A percentile compares a stretch with the other conserved stretches of the same genome.
Evolutionary conservation across 2,113 vertebrate species (phyloP).

Genomic region (Vicugna pacos): DNA sequence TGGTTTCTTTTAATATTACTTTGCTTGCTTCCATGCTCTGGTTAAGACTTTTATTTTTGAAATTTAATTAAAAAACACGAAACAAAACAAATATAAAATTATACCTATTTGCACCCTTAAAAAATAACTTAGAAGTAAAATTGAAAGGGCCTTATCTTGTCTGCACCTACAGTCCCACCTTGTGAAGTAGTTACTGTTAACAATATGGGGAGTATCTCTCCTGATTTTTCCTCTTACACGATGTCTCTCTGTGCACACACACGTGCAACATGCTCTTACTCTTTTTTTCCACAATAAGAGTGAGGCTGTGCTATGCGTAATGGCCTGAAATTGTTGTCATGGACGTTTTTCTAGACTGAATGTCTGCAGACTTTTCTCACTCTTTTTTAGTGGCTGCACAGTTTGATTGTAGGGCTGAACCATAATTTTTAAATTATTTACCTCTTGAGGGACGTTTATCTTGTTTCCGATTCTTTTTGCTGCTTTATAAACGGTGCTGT

Average conservation of each 20-base stretch:
- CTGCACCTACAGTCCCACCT: neutral
- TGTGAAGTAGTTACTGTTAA: neutral
- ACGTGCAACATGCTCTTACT: neutral
- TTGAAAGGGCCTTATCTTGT: neutral
- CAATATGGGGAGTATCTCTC: neutral
- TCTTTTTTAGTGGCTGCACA: neutral
- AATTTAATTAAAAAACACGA: neutral
- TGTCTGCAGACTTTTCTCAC: neutral
- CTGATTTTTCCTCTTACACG: too few relatives aligned
- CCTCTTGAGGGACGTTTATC: neutral
- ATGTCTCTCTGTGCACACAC: neutral
- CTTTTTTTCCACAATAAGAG: too few relatives aligned
- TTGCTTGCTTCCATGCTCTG: neutral
- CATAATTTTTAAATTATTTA: neutral
- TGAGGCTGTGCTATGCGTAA: neutral
- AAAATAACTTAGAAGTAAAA: neutral
- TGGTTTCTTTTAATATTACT: neutral
- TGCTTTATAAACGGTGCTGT: neutral
- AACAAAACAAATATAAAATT: neutral
- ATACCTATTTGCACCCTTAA: neutral
- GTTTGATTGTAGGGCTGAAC: neutral
- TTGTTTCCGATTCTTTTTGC: neutral
- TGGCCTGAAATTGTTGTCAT: neutral
- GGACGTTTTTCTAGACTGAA: neutral
- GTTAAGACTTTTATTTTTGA: constrained; percentile 42